Evolutionary conservation across 2,888 invertebrate species (phyloP), one percentile per base, ranked within the genome.

Genomic region (Drosophila quinaria): DNA sequence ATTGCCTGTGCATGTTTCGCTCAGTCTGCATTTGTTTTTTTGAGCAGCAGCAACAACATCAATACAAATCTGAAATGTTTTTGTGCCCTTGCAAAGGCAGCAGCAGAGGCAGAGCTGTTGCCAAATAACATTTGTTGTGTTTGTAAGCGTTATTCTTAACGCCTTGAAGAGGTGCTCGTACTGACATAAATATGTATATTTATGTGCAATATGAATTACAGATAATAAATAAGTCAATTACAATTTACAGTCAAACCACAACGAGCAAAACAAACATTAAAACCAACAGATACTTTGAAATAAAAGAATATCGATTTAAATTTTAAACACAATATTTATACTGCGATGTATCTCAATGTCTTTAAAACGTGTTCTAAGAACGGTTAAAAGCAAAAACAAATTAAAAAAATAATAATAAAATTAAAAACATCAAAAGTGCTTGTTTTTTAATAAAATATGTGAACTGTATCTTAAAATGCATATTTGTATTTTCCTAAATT

Each of bases 11-110:
- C 54, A 37, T 56, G 47, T 17, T 55, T 46, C 37, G 8, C 25
- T 54, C 39, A 49, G 81, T 67, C 65, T 77, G 46, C 60, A 54
- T 81, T 68, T 70, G 62, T 59, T 71, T 68, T 68, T 79, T 29
- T 55, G 58, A 58, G 64, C 62, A 63, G 59, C 44, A 61, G 41
- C 51, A 68, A 35, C 46, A 29, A 33, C 59, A 56, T 39, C 50
- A 56, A 55, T 42, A 69, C 39, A 58, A 68, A 66, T 73, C 74
- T 64, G 71, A 74, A 61, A 72, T 69, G 64, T 70, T 70, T 72
- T 74, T 65, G 63, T 73, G 66, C 62, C 62, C 74, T 76, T 61
- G 62, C 73, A 41, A 39, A 22, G 15, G 19, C 47, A 58, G 44
- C 35, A 44, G n/a, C 22, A 35, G 35, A 35, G 17, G 25, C 33